A percentile compares a stretch with the other conserved stretches of the same genome.
These are phyloP conservation scores for Lepisosteus oculatus DNA, from an alignment of 2,113 vertebrate species.

Conservation along the genomic window DNA sequence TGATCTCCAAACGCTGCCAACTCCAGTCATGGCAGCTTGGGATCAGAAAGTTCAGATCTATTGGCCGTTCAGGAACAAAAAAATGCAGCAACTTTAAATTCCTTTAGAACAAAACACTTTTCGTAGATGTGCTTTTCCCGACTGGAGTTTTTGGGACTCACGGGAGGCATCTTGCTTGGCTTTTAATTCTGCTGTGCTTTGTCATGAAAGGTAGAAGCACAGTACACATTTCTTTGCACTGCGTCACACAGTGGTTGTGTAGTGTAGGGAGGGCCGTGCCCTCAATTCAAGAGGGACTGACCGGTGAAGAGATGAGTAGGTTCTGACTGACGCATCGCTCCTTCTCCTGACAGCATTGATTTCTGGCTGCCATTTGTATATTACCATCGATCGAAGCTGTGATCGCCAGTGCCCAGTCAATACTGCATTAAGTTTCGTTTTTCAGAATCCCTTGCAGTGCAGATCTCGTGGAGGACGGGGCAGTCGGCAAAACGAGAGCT, in stretches of 20 bases:
- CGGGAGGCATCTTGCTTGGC: neutral
- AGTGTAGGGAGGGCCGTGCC: too few species aligned
- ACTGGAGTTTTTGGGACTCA: neutral
- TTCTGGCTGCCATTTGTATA: conserved; percentile 16
- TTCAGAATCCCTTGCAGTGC: conserved; percentile 25
- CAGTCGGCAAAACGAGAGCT: conserved; percentile 25
- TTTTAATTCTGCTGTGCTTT: too few species aligned
- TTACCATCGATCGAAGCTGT: conserved; percentile 30
- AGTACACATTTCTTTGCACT: too few species aligned
- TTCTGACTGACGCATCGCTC: neutral
- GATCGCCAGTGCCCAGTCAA: conserved; percentile 20
- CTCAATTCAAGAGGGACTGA: neutral
- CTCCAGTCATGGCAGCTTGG: too few species aligned
- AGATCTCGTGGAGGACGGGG: conserved; percentile 28
- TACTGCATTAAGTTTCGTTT: conserved; percentile 29
- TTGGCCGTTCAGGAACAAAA: too few species aligned
- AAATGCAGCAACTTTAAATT: too few species aligned
- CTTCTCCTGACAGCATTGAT: conserved; percentile 39
- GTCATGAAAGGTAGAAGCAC: too few species aligned
- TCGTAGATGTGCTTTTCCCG: neutral
- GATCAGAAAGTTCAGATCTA: too few species aligned
- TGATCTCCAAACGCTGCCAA: too few species aligned
- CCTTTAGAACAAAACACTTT: too few species aligned
- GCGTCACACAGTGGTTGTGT: too few species aligned
- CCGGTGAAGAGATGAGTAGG: neutral